These are phyloP conservation scores for Noctua fimbriata DNA, from an alignment of 2,888 invertebrate species.

Conservation along the genomic window DNA sequence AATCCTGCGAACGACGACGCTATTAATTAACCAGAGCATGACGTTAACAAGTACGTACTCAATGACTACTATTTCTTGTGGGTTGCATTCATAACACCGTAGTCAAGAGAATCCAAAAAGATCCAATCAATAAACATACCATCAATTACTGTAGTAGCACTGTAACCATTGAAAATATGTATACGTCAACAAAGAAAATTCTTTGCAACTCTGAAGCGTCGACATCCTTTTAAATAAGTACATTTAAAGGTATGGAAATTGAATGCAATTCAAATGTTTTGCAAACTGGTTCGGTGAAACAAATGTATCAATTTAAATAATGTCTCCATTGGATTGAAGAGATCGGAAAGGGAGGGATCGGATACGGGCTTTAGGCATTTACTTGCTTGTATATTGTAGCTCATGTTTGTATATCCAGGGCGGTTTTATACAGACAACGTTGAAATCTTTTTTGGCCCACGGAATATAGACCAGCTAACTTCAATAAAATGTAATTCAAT, in stretches of 20 bases:
- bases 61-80: not conserved
- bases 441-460: conserved; percentile 4
- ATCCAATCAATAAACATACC: not conserved
- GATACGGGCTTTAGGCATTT: conserved; percentile 41
- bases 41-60: not conserved
- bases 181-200: conserved; percentile 18
- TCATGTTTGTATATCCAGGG: conserved; percentile 39
- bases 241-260: conserved; percentile 45
- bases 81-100: not conserved
- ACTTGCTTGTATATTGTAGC: conserved; percentile 42
- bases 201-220: conserved; percentile 10
- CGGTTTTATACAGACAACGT: conserved; percentile 21
- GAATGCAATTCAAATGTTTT: conserved; percentile 60
- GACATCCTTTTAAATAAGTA: conserved; percentile 36
- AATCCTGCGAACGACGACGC: conserved; percentile 10
- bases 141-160: not conserved
- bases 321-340: conserved; percentile 62
- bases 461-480: conserved; percentile 4
- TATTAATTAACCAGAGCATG: conserved; percentile 29
- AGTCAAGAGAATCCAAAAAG: not conserved
- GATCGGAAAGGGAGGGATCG: conserved; percentile 57
- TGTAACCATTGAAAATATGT: not conserved
- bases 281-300: conserved; percentile 57
- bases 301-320: conserved; percentile 68
- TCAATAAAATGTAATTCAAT: conserved; percentile 8